Conservation (phyloP, 2,113 vertebrate genomes). For the zebrafish (Danio rerio) region DNA sequence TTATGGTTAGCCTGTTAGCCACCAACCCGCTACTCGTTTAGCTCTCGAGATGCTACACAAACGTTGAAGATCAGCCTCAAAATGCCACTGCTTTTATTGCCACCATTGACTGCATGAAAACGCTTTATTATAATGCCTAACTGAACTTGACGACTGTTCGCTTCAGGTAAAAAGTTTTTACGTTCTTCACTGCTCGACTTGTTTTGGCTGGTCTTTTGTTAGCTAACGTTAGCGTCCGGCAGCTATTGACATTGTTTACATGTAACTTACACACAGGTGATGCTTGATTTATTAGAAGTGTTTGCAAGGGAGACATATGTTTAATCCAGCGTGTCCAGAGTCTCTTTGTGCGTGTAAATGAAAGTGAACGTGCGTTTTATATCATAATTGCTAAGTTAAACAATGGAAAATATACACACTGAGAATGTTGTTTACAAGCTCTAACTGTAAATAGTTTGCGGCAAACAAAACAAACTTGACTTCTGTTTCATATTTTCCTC, state of each 20-base stretch:
- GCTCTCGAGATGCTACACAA: slow-evolving; percentile 41
- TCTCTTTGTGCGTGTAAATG: not conserved
- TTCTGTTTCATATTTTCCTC: not conserved
- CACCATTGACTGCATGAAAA: slow-evolving; percentile 6
- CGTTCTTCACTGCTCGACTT: slow-evolving; percentile 6
- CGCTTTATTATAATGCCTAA: slow-evolving; percentile 10
- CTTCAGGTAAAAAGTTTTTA: slow-evolving; percentile 26
- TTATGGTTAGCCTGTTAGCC: slow-evolving; percentile 48
- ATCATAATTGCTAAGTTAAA: not conserved
- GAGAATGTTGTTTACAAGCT: slow-evolving; percentile 12
- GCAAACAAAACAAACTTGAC: not conserved
- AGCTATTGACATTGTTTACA: no score
- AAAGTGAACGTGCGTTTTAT: not conserved
- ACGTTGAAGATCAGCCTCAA: slow-evolving; percentile 21
- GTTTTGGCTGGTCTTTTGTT: slow-evolving; percentile 50
- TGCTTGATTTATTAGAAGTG: not conserved
- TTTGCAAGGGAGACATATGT: not conserved
- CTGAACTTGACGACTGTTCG: slow-evolving; percentile 8
- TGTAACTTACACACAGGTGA: no score
- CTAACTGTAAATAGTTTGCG: not conserved
- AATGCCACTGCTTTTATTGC: slow-evolving; percentile 19
- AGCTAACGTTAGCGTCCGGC: slow-evolving; percentile 34
- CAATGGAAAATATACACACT: not conserved
- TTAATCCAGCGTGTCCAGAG: not conserved
- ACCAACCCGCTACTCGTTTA: slow-evolving; percentile 33